Evolutionary conservation across 1,140 invertebrate genomes (phyloP).

Genomic region (Euborellia annulipes): DNA sequence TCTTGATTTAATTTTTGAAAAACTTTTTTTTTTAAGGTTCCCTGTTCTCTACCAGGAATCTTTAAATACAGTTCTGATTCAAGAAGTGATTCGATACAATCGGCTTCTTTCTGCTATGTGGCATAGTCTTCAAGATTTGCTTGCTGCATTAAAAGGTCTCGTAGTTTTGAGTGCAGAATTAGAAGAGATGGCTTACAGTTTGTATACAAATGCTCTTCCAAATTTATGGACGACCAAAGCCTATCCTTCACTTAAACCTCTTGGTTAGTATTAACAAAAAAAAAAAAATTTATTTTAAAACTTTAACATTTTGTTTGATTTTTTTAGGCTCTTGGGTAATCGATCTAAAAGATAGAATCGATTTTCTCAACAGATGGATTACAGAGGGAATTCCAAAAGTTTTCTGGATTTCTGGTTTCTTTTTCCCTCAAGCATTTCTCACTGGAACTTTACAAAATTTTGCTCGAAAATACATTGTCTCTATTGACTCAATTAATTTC

Average conservation of each 20-base stretch:
- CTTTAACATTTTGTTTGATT: not conserved
- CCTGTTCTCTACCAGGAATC: slow-evolving; percentile 66
- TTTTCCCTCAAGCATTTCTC: slow-evolving; percentile 72
- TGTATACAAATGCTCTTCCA: slow-evolving; percentile 51
- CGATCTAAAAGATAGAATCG: slow-evolving; percentile 38
- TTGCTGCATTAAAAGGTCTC: slow-evolving; percentile 57
- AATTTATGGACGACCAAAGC: slow-evolving; percentile 50
- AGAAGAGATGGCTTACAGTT: slow-evolving; percentile 44
- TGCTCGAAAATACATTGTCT: slow-evolving; percentile 54
- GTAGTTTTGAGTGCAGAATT: slow-evolving; percentile 62
- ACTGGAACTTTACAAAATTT: slow-evolving; percentile 71
- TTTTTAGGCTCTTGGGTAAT: slow-evolving; percentile 40
- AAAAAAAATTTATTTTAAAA: too few species aligned
- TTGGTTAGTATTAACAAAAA: slow-evolving; percentile 33
- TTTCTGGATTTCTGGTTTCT: slow-evolving; percentile 78
- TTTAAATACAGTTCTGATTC: slow-evolving; percentile 64
- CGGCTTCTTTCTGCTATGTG: slow-evolving; percentile 43
- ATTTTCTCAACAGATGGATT: slow-evolving; percentile 51
- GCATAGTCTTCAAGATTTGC: slow-evolving; percentile 41
- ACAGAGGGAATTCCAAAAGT: slow-evolving; percentile 47
- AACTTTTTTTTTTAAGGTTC: too few species aligned
- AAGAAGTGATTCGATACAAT: slow-evolving; percentile 67
- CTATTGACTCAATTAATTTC: slow-evolving; percentile 62
- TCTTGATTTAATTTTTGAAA: too few species aligned
- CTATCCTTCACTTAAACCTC: slow-evolving; percentile 67